A percentile compares a stretch with the other conserved stretches of the same genome.
Evolutionary conservation across 2,888 invertebrate species (phyloP).

Genomic region (Machimus atricapillus): DNA sequence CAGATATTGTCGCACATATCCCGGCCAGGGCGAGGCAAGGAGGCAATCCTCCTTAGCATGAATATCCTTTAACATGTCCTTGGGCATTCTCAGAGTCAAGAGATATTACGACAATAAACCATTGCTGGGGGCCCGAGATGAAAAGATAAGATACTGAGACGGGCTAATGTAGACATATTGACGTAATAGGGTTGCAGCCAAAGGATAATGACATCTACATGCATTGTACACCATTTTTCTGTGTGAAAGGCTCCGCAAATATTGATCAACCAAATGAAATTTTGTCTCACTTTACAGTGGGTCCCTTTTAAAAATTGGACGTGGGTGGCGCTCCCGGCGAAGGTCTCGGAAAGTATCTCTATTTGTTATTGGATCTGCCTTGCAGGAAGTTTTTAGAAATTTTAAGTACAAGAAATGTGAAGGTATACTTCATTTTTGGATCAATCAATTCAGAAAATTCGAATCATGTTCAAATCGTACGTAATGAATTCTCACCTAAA

Average conservation of each 20-base stretch:
- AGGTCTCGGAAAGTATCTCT: background rate
- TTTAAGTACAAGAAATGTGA: background rate
- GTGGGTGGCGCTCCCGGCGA: background rate
- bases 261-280: conserved; percentile 17
- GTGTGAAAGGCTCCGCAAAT: background rate
- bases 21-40: background rate
- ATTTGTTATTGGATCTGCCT: background rate
- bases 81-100: conserved; percentile 20
- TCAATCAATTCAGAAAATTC: too few species aligned
- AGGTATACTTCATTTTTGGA: too few species aligned
- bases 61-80: conserved; percentile 33
- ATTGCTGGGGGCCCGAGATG: conserved; percentile 14
- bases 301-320: background rate
- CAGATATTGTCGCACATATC: background rate
- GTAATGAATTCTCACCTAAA: too few species aligned
- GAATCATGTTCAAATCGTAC: too few species aligned
- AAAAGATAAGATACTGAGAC: conserved; percentile 36
- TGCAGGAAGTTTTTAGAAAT: background rate
- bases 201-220: conserved; percentile 21
- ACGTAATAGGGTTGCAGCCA: conserved; percentile 24
- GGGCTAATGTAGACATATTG: conserved; percentile 34
- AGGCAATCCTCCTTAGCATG: background rate
- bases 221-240: background rate
- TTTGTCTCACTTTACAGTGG: conserved; percentile 8
- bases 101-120: conserved; percentile 35